These are phyloP conservation scores for Polydrusus tereticollis DNA, from an alignment of 2,888 invertebrate species.

Conservation along the genomic window DNA sequence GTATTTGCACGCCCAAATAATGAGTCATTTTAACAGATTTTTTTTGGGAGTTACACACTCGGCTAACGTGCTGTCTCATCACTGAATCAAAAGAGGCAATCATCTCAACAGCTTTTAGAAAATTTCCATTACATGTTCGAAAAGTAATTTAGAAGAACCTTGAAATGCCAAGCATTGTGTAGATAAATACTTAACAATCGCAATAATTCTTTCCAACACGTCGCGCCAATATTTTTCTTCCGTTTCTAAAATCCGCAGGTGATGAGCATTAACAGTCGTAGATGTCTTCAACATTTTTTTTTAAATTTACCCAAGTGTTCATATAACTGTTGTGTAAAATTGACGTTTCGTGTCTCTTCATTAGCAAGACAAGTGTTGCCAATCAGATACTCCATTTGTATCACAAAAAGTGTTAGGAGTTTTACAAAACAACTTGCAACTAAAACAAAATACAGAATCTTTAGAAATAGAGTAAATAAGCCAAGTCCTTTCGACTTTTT, in stretches of 20 bases:
- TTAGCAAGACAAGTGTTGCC: constrained; percentile 27
- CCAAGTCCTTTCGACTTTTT: too few relatives aligned
- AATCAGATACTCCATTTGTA: constrained; percentile 27
- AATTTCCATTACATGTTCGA: constrained; percentile 32
- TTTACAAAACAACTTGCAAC: too few relatives aligned
- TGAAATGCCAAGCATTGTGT: constrained; percentile 33
- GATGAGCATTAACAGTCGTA: constrained; percentile 16
- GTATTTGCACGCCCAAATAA: too few relatives aligned
- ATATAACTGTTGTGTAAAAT: constrained; percentile 16
- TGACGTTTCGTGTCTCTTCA: constrained; percentile 39
- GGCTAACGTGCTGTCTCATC: constrained; percentile 30
- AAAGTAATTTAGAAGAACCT: constrained; percentile 27
- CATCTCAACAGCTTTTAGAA: constrained; percentile 35
- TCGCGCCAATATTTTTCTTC: constrained; percentile 31
- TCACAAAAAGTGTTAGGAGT: too few relatives aligned
- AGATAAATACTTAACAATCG: constrained; percentile 27
- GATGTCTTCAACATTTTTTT: constrained; percentile 21
- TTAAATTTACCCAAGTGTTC: constrained; percentile 31
- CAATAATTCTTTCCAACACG: constrained; percentile 32
- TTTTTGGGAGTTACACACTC: constrained; percentile 13
- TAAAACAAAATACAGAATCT: too few relatives aligned
- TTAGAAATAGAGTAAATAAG: too few relatives aligned
- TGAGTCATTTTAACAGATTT: too few relatives aligned
- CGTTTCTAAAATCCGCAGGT: constrained; percentile 16
- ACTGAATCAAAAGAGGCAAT: constrained; percentile 33